Evolutionary conservation across 1,140 invertebrate species (phyloP), one percentile per base, ranked within the genome.

Genomic region (Drosophila lacteicornis): DNA sequence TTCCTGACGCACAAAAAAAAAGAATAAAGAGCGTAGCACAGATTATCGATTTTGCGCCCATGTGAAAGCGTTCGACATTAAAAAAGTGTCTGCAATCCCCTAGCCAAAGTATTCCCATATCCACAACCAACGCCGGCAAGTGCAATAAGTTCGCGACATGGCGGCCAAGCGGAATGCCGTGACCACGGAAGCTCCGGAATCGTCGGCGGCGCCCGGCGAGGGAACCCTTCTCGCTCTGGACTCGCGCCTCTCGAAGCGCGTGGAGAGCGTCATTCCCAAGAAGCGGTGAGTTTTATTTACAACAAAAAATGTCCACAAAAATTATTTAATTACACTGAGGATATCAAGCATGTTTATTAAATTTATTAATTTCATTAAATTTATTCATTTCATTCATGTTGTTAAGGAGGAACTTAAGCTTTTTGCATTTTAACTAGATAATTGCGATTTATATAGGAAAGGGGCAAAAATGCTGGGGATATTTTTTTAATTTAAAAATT

Each of bases 261-360:
- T 92, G 60, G 66, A 91, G 49, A 87, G 91, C 53, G 91, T 92
- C 12, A 82, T 91, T 67, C 91, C 91, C 27, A 92, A 86, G 46
- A 91, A 80, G 65, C 79, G 91, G 91, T 91, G 59, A 90, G 80
- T 55, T 43, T 33, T 13, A 55, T 55, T 38, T 55, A 4, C 33
- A 11, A n/a, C 0, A 45, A 36, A 36, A 36, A 36, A 36, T 3
- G 3, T 0, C 11, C 33, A 1, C 9, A 3, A 11, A 36, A 36
- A 15, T n/a, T n/a, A 12, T 33, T 13, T 51, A 27, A 2, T 36
- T 53, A 22, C 33, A 55, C 51, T 55, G 51, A 9, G 4, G 22
- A 9, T 22, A 22, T 38, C 0, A 22, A 38, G 6, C 25, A 3
- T 30, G 3, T 17, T 12, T 12, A 30, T 1, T 50, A 30, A 30